A percentile compares a stretch with the other conserved stretches of the same genome.
phyloP scores from a whole-genome alignment of 1,140 invertebrate species.

The Leptopilina boulardi region DNA sequence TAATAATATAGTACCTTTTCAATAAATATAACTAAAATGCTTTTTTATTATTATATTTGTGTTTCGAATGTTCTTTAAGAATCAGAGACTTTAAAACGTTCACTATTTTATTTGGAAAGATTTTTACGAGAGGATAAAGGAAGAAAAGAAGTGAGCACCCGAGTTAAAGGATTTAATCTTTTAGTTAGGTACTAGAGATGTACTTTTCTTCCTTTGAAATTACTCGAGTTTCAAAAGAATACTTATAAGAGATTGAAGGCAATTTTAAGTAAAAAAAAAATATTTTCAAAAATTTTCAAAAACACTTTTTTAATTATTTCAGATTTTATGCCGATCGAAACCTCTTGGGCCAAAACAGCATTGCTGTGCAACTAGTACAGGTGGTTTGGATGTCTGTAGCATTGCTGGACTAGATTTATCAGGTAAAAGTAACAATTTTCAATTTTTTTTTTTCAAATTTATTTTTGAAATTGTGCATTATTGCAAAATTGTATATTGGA shows the following conservation, averaged over 20 bases:
- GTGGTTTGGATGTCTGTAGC: constrained; percentile 70
- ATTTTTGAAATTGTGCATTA: constrained; percentile 1
- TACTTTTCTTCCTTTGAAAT: constrained; percentile 11
- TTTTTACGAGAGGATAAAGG: constrained; percentile 20
- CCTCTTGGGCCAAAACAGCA: constrained; percentile 69
- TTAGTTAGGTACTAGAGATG: background rate
- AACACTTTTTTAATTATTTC: constrained; percentile 30
- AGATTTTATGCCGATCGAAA: constrained; percentile 70
- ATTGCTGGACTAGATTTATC: constrained; percentile 72
- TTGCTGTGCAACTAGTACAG: constrained; percentile 71
- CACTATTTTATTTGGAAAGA: background rate
- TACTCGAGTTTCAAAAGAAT: constrained; percentile 15
- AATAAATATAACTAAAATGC: background rate
- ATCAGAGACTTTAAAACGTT: background rate
- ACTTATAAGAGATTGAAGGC: background rate
- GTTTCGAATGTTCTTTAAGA: background rate
- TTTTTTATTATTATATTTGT: background rate
- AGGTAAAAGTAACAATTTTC: too few relatives aligned
- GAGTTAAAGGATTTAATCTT: constrained; percentile 27
- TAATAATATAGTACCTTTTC: background rate
- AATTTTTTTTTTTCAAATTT: too few relatives aligned
- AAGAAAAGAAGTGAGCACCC: background rate
- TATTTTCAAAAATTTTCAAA: constrained; percentile 41
- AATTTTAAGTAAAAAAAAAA: constrained; percentile 11
- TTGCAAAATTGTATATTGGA: background rate